A percentile compares a stretch with the other conserved stretches of the same genome.
phyloP scores from a whole-genome alignment of 2,113 vertebrate species.

The Saccopteryx leptura region DNA sequence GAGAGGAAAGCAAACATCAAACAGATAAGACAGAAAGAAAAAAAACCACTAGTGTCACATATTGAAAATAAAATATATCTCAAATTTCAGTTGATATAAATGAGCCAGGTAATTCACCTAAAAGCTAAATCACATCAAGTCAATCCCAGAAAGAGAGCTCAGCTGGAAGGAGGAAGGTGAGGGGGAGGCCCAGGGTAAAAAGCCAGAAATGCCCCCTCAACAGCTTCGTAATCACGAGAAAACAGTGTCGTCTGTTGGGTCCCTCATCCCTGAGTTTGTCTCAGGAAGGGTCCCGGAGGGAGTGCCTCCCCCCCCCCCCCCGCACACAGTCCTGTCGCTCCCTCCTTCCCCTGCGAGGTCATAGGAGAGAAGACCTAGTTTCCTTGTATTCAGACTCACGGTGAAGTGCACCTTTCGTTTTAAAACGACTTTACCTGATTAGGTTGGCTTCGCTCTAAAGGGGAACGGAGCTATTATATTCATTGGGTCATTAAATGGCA shows the following conservation, averaged over 20 bases:
- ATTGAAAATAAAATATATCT: neutral
- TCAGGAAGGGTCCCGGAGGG: neutral
- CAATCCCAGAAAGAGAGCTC: neutral
- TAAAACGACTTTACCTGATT: conserved; percentile 15
- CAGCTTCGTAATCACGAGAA: neutral
- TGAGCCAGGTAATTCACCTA: neutral
- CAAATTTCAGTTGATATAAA: neutral
- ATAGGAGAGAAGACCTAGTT: neutral
- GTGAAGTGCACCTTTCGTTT: neutral
- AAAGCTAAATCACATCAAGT: neutral
- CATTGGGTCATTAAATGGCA: neutral
- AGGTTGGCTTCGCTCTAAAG: conserved; percentile 35
- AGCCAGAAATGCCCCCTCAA: neutral
- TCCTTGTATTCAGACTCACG: conserved; percentile 18
- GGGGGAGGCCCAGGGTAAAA: neutral
- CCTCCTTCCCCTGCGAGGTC: neutral
- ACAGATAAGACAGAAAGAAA: neutral
- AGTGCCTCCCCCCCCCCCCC: neutral
- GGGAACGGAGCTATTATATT: neutral
- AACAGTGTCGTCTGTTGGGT: neutral
- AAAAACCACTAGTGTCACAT: neutral
- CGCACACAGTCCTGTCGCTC: neutral
- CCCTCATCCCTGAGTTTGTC: neutral
- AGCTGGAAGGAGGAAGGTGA: neutral
- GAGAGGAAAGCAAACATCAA: neutral